Evolutionary conservation across 2,888 invertebrate genomes (phyloP).

Genomic region (Dexiosoma caninum): DNA sequence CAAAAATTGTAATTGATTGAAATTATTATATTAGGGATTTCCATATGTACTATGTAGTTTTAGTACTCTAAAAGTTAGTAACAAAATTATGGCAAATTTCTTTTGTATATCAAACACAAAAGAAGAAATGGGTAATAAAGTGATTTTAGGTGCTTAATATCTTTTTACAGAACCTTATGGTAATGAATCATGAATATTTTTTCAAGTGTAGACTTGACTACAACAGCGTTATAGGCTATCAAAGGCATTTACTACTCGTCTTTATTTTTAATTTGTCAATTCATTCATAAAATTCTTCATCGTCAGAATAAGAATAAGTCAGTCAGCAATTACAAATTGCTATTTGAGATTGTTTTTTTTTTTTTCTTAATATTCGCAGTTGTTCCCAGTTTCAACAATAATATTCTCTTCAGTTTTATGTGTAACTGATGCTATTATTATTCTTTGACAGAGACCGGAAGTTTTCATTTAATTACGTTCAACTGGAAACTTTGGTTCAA

Average conservation of each 20-base stretch:
- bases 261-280: constrained; percentile 31
- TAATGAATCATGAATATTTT: background rate
- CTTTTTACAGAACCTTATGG: too few species aligned
- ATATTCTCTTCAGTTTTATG: constrained; percentile 22
- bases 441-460: constrained; percentile 69
- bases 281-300: constrained; percentile 52
- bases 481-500: constrained; percentile 55
- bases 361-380: too few species aligned
- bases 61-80: too few species aligned
- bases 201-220: background rate
- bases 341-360: constrained; percentile 42
- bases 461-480: constrained; percentile 72
- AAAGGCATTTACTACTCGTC: constrained; percentile 15
- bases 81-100: too few species aligned
- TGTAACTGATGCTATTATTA: constrained; percentile 56
- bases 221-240: background rate
- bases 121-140: too few species aligned
- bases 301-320: constrained; percentile 17
- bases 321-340: constrained; percentile 31
- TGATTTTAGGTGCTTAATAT: too few species aligned
- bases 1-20: too few species aligned
- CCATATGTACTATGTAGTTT: too few species aligned
- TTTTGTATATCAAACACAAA: too few species aligned
- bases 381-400: constrained; percentile 5
- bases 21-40: too few species aligned